These are phyloP conservation scores for Leptogaster cylindrica DNA, from an alignment of 2,888 invertebrate species.

Conservation along the genomic window DNA sequence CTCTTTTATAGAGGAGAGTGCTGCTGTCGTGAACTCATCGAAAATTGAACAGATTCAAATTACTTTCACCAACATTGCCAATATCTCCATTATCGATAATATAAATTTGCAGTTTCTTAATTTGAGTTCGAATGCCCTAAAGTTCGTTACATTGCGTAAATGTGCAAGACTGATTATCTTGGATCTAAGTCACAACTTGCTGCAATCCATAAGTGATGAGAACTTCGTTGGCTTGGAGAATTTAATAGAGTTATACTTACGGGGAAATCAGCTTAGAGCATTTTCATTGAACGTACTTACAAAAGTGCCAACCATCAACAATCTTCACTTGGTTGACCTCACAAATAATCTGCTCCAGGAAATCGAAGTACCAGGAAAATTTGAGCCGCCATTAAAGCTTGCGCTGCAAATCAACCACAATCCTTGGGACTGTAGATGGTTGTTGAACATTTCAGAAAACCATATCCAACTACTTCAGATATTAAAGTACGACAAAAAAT, in stretches of 20 bases:
- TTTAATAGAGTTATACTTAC: conserved; percentile 36
- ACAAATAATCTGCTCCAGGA: conserved; percentile 41
- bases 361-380: conserved; percentile 1
- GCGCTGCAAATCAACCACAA: conserved; percentile 56
- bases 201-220: conserved; percentile 50
- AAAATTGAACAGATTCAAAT: conserved; percentile 13
- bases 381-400: conserved; percentile 32
- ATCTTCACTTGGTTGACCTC: conserved; percentile 46
- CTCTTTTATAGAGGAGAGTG: conserved; percentile 1
- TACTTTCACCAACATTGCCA: conserved; percentile 2
- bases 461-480: conserved; percentile 57
- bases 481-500: conserved; percentile 58
- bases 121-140: conserved; percentile 54
- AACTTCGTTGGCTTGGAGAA: conserved; percentile 50
- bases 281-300: conserved; percentile 45
- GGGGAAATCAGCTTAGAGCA: conserved; percentile 39
- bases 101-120: conserved; percentile 50
- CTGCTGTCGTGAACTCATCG: neutral
- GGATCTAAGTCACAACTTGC: conserved; percentile 55
- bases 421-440: conserved; percentile 59
- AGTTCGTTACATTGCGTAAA: conserved; percentile 50
- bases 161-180: conserved; percentile 48
- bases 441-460: conserved; percentile 54
- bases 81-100: conserved; percentile 17
- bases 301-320: neutral